Base-by-base conservation (phyloP, 2,113 vertebrate species). In the Callithrix jacchus region DNA sequence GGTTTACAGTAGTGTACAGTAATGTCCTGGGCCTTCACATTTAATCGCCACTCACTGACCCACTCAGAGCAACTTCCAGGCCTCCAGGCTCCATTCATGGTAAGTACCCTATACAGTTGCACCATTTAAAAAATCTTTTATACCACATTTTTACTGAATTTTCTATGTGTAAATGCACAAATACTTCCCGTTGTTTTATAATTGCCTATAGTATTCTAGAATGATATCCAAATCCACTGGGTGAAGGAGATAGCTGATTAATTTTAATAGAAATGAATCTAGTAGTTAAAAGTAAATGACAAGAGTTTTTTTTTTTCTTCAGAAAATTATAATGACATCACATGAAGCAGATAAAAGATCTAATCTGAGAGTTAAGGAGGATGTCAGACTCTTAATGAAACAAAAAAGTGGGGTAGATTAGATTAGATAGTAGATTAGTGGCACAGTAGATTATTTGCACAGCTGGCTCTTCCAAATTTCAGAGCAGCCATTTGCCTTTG, bases 181-280 rank as follows among this genome's bases (percentile, higher is more conserved):
- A 32, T 30, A 64, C 6, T 64, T 30, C 27, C 12, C 2, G 1
- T 68, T 68, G 66, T n/a, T 32, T 68, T 35, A n/a, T 68, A 68
- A 18, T 35, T n/a, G 30, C 27, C 30, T 66, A 66, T 6, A 4
- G 66, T n/a, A 32, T 64, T 64, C 27, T 23, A n/a, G 8, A 89
- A 91, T 68, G 14, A 71, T 85, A 45, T 58, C 27, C 13, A 89
- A 17, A 87, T 61, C 32, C 17, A 87, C 17, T 42, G 27, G 61
- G 27, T 64, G 61, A 30, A 11, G 3, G 23, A 30, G 56, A 52
- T 77, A 86, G 54, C 3, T n/a, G 5, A 9, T 86, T 82, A 71
- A 93, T 77, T 96, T 93, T 86, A 71, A 81, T 58, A 66, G 73
- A 80, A 73, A 79, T 9, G 79, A 83, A 91, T 58, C 5, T 27